Conservation (phyloP, 1,140 invertebrate genomes). For the Matsumurasca onukii region DNA sequence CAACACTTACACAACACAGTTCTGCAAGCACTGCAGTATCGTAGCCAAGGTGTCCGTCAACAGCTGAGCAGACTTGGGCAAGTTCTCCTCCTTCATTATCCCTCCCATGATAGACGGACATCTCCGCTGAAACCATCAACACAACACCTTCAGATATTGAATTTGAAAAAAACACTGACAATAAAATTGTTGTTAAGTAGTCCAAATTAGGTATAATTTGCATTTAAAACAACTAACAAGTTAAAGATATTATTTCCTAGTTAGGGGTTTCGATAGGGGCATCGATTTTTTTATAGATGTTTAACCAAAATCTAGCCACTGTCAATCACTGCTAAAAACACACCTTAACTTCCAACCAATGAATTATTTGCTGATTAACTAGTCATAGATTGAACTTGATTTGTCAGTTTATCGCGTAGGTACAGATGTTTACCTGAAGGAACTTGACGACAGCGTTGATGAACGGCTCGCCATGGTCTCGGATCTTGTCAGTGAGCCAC, state of each 20-base stretch:
- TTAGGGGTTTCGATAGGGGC: too few species aligned
- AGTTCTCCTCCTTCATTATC: conserved; percentile 72
- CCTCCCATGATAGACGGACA: conserved; percentile 83
- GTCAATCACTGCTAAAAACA: too few species aligned
- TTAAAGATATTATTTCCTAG: too few species aligned
- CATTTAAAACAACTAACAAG: too few species aligned
- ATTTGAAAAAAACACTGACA: background rate
- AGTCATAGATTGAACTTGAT: too few species aligned
- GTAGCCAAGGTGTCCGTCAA: conserved; percentile 87
- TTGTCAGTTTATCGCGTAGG: too few species aligned
- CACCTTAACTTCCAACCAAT: too few species aligned
- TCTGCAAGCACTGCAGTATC: conserved; percentile 84
- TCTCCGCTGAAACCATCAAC: conserved; percentile 64
- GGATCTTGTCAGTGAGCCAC: conserved; percentile 96
- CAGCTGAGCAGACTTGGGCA: conserved; percentile 80
- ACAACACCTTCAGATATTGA: conserved; percentile 2
- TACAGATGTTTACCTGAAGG: conserved; percentile 50
- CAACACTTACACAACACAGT: conserved; percentile 61
- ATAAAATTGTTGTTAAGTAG: too few species aligned
- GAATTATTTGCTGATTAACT: too few species aligned
- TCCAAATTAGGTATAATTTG: too few species aligned
- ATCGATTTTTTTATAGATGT: too few species aligned
- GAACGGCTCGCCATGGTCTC: conserved; percentile 90
- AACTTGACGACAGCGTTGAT: conserved; percentile 84
- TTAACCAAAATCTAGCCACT: too few species aligned